Evolutionary conservation across 1,140 invertebrate genomes (phyloP).

Genomic region (Heliconius nattereri): DNA sequence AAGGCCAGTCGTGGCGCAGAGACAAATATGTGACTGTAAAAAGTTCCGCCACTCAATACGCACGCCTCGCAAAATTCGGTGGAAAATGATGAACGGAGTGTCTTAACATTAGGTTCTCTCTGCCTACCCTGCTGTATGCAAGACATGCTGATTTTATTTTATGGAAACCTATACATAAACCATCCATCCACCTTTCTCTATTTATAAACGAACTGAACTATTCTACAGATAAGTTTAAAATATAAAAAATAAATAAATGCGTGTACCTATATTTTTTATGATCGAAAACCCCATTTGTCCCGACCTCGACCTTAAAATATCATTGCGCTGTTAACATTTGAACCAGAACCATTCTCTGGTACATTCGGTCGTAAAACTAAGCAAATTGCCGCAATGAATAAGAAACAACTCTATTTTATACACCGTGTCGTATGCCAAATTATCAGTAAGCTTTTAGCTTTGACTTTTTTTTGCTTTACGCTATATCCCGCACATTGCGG

Average conservation of each 20-base stretch:
- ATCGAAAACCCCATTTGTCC: conserved; percentile 26
- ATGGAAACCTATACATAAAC: neutral
- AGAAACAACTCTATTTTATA: conserved; percentile 22
- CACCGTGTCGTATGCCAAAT: conserved; percentile 15
- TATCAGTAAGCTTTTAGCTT: neutral
- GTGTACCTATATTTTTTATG: conserved; percentile 20
- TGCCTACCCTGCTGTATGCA: too few relatives aligned
- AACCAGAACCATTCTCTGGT: conserved; percentile 32
- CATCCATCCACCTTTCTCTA: neutral
- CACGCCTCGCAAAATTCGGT: too few relatives aligned
- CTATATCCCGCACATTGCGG: too few relatives aligned
- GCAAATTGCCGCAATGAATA: conserved; percentile 27
- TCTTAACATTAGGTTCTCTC: too few relatives aligned
- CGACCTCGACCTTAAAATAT: conserved; percentile 47
- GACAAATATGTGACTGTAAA: too few relatives aligned
- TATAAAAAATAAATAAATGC: conserved; percentile 21
- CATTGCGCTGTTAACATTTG: conserved; percentile 45
- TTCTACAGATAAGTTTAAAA: conserved; percentile 8
- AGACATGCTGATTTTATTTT: too few relatives aligned
- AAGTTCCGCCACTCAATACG: too few relatives aligned
- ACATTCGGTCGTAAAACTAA: conserved; percentile 39
- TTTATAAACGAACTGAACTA: conserved; percentile 18
- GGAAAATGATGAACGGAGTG: too few relatives aligned
- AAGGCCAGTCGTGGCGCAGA: neutral
- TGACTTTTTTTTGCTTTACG: neutral